Base-by-base conservation (phyloP, 2,888 invertebrate species). In the Neuroscelio doddi region DNA sequence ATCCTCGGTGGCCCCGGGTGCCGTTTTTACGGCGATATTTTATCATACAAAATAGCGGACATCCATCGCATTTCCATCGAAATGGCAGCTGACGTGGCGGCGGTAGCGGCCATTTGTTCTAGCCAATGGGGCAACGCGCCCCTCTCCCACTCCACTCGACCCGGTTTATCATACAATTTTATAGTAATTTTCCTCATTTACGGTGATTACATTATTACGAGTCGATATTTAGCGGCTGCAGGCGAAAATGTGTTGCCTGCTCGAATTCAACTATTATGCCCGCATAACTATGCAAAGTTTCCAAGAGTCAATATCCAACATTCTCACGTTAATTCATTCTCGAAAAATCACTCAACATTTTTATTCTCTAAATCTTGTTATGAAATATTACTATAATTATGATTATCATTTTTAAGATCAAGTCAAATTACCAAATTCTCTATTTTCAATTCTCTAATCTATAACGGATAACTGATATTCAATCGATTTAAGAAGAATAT, bases 131-230 rank as follows among this genome's bases (percentile, higher is more conserved):
- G 53, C 46, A 61, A 39, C 21, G 26, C 44, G 49, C 47, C 61
- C 68, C 55, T 58, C 47, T 51, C 44, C 56, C 53, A 45, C 34
- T 8, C 71, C 75, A 71, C 70, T 74, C 73, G 69, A 67, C 71
- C 76, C 68, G 78, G 70, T 74, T 75, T 70, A 78, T 79, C 77
- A 69, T 72, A 78, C 80, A 83, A 83, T 83, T 83, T 83, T 77
- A 80, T 81, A 83, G 77, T 80, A 82, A 83, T 83, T 83, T 83
- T 81, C 81, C 82, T 79, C 79, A 74, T 81, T 82, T 78, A 70
- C 68, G 72, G 71, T 72, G 80, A 81, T 82, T 79, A 77, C 75
- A 76, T 78, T 78, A 78, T 80, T 74, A 74, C 66, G 58, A 72
- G 68, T 68, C 69, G 74, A 73, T 75, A 71, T 69, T 72, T 65